Conservation (phyloP, 2,888 invertebrate species). For the Holacanthella duospinosa region DNA sequence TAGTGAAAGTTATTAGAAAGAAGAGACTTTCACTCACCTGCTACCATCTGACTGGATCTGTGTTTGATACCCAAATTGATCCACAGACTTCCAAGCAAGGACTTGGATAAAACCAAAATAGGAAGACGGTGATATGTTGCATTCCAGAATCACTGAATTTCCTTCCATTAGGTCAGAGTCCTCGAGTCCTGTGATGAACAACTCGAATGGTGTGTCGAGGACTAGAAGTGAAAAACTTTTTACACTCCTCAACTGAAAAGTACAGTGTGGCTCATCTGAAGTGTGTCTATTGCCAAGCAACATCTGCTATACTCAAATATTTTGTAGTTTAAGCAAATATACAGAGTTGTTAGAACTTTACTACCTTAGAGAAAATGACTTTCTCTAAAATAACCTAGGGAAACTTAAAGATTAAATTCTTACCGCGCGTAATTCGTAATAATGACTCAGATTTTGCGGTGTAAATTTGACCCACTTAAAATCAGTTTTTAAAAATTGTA, state of each 20-base stretch:
- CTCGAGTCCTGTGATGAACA: conserved; percentile 18
- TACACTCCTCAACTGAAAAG: too few relatives aligned
- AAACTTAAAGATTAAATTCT: too few relatives aligned
- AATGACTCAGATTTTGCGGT: too few relatives aligned
- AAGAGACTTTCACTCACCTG: conserved; percentile 14
- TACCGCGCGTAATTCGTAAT: too few relatives aligned
- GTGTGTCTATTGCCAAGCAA: too few relatives aligned
- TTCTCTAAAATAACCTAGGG: too few relatives aligned
- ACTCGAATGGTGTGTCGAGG: conserved; percentile 28
- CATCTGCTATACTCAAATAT: neutral
- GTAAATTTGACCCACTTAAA: too few relatives aligned
- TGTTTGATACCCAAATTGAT: conserved; percentile 33
- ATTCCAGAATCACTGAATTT: conserved; percentile 24
- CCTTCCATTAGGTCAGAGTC: conserved; percentile 22
- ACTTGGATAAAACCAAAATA: conserved; percentile 24
- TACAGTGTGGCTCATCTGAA: neutral
- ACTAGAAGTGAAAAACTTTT: conserved; percentile 15
- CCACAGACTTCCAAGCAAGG: conserved; percentile 29
- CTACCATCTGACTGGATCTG: conserved; percentile 24
- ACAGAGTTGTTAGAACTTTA: too few relatives aligned
- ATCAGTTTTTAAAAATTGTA: too few relatives aligned
- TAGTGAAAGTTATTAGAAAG: neutral
- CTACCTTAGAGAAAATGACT: too few relatives aligned
- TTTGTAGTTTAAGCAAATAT: too few relatives aligned
- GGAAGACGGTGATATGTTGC: conserved; percentile 26